Conservation (phyloP, 2,797 vertebrate species). For the Chloroceryle amazona region DNA sequence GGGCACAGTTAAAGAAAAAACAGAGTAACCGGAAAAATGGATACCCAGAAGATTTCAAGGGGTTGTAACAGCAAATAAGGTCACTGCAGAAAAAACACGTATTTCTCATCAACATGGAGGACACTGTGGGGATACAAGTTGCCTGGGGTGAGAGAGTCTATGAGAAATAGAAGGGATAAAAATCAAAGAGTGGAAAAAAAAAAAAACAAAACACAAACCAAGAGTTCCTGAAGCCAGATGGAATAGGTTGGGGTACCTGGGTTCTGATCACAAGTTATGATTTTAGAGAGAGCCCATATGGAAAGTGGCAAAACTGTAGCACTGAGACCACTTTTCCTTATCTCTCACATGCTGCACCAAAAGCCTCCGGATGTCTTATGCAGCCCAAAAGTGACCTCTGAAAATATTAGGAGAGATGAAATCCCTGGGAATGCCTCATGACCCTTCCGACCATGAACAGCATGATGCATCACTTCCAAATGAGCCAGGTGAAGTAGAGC, state of each 20-base stretch:
- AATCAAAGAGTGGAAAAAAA: not conserved
- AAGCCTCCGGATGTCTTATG: not conserved
- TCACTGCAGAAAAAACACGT: not conserved
- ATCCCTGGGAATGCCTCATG: not conserved
- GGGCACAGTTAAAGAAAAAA: not conserved
- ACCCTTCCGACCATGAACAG: not conserved
- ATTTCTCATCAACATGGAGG: not conserved
- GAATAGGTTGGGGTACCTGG: not conserved
- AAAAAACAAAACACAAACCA: not conserved
- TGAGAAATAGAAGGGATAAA: not conserved
- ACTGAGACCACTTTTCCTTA: not conserved
- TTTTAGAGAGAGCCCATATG: not conserved
- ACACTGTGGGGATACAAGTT: not conserved
- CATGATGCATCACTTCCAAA: not conserved
- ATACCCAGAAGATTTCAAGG: not conserved
- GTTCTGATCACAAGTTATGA: accelerated
- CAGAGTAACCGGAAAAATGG: not conserved
- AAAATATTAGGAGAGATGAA: not conserved
- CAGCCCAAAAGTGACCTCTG: not conserved
- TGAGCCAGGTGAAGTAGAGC: not conserved
- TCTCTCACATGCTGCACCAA: not conserved
- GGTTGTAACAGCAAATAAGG: not conserved
- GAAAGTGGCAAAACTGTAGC: not conserved
- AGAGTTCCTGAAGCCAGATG: not conserved
- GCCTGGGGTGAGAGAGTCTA: not conserved